Evolutionary conservation across 2,888 invertebrate genomes (phyloP).

Genomic region (Rhimphoctona megacephalus): DNA sequence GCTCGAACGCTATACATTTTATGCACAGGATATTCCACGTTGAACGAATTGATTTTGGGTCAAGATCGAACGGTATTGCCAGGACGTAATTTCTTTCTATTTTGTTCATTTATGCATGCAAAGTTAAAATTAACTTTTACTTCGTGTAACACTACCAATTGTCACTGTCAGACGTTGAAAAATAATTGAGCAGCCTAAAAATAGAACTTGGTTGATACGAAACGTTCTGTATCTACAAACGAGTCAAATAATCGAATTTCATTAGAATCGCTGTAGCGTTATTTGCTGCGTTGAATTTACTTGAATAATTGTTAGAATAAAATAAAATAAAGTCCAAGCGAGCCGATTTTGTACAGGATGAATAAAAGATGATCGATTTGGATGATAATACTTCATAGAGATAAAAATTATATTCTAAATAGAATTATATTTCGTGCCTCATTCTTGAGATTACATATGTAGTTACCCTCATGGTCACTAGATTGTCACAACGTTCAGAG

Average conservation of each 20-base stretch:
- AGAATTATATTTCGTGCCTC: too few species aligned
- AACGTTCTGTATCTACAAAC: too few species aligned
- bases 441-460: too few species aligned
- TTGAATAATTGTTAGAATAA: not conserved
- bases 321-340: not conserved
- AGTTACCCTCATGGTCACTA: too few species aligned
- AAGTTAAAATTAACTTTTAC: not conserved
- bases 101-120: not conserved
- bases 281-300: too few species aligned
- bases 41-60: not conserved
- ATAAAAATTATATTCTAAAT: too few species aligned
- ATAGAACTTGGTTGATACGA: too few species aligned
- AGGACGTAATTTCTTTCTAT: not conserved
- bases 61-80: not conserved
- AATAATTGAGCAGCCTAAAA: not conserved
- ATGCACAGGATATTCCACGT: conserved; percentile 6
- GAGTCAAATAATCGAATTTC: not conserved
- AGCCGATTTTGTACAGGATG: not conserved
- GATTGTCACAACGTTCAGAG: too few species aligned
- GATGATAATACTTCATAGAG: too few species aligned
- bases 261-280: not conserved
- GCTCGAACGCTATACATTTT: not conserved
- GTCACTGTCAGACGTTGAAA: not conserved
- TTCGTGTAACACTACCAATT: not conserved
- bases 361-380: not conserved